Evolutionary conservation across 2,113 vertebrate genomes (phyloP).

Genomic region (Vidua macroura): DNA sequence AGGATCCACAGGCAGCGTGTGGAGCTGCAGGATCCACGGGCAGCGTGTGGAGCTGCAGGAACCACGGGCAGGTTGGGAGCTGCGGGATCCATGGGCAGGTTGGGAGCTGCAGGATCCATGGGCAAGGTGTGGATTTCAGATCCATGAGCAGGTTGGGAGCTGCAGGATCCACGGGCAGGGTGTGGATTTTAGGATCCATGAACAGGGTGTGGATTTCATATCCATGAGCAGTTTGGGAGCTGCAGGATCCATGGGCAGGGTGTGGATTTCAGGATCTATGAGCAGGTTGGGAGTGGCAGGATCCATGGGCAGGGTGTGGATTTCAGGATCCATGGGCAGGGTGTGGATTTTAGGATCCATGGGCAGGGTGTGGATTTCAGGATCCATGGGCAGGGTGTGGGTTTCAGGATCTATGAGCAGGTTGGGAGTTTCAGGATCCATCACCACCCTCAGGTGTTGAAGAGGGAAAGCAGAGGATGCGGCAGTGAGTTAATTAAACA

Average conservation of each 20-base stretch:
- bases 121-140: too few species aligned
- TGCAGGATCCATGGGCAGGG: not conserved
- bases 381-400: rapidly evolving
- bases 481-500: not conserved
- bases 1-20: too few species aligned
- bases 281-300: too few species aligned
- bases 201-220: not conserved
- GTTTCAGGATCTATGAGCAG: not conserved
- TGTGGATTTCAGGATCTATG: too few species aligned
- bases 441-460: not conserved
- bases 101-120: too few species aligned
- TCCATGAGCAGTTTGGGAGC: rapidly evolving
- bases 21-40: too few species aligned
- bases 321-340: too few species aligned
- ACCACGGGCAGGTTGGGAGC: rapidly evolving
- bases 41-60: not conserved
- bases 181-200: not conserved
- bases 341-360: not conserved
- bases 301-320: rapidly evolving
- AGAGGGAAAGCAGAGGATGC: not conserved
- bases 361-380: rapidly evolving
- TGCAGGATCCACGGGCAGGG: too few species aligned
- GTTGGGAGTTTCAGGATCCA: not conserved
- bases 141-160: too few species aligned
- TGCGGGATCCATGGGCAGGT: rapidly evolving